A percentile compares a stretch with the other conserved stretches of the same genome.
These are phyloP conservation scores for Drosophila subsilvestris DNA, from an alignment of 2,888 invertebrate genomes.

Conservation along the genomic window DNA sequence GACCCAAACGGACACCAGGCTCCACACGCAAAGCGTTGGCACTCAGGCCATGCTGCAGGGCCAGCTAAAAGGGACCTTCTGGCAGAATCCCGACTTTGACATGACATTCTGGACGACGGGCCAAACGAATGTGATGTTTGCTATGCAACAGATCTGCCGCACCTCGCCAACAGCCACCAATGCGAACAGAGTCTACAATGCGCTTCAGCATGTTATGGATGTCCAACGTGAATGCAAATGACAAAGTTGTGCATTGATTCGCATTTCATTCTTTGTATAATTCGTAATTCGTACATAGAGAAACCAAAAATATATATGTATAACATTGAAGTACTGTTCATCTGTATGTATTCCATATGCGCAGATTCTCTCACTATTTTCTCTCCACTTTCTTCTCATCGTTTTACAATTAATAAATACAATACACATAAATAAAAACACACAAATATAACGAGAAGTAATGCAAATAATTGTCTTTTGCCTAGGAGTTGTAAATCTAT, in stretches of 20 bases:
- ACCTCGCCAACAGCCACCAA: conserved; percentile 15
- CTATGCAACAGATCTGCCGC: conserved; percentile 44
- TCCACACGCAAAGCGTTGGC: conserved; percentile 18
- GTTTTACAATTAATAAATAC: conserved; percentile 42
- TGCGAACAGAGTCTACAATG: conserved; percentile 40
- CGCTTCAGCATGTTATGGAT: conserved; percentile 30
- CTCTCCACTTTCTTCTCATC: not conserved
- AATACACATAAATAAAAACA: conserved; percentile 24
- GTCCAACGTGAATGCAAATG: conserved; percentile 29
- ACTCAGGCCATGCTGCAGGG: conserved; percentile 20
- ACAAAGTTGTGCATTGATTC: conserved; percentile 1
- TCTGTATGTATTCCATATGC: not conserved
- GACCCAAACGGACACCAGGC: conserved; percentile 44
- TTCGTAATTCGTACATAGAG: not conserved
- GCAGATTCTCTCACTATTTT: not conserved
- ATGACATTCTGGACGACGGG: conserved; percentile 37
- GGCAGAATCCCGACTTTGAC: conserved; percentile 46
- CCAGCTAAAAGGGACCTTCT: conserved; percentile 10
- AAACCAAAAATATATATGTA: not conserved
- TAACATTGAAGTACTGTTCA: not conserved
- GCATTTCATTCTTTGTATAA: conserved; percentile 13
- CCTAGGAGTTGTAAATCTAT: conserved; percentile 17
- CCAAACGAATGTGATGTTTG: conserved; percentile 47
- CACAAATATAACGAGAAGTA: conserved; percentile 23
- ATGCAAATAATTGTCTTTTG: conserved; percentile 35